Conservation (phyloP, 1,140 invertebrate species). For the Cydia strobilella region DNA sequence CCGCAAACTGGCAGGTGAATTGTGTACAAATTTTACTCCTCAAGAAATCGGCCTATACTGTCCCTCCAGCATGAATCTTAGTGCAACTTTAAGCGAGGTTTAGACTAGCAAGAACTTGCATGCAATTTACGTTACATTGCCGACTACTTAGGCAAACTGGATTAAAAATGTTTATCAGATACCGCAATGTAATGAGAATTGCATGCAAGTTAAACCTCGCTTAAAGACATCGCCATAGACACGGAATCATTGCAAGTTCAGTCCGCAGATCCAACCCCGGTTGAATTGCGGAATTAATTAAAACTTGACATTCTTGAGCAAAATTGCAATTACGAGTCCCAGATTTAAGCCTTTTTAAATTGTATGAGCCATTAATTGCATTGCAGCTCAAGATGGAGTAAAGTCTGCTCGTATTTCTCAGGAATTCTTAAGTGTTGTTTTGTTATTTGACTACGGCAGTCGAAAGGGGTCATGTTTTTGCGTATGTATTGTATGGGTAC, state of each 20-base stretch:
- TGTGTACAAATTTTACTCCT: no score
- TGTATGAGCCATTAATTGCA: slow-evolving; percentile 6
- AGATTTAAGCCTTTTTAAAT: slow-evolving; percentile 19
- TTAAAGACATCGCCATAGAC: not conserved
- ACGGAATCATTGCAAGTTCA: not conserved
- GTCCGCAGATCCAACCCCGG: not conserved
- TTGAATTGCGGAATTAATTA: slow-evolving; percentile 23
- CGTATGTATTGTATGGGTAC: no score
- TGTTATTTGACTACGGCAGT: not conserved
- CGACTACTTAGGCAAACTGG: no score
- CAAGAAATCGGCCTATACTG: no score
- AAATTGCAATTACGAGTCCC: not conserved
- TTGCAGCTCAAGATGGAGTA: slow-evolving; percentile 1
- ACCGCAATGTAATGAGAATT: no score
- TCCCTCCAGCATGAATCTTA: no score
- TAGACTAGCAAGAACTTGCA: no score
- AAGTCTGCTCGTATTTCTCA: not conserved
- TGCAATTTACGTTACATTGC: no score
- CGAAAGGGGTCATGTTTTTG: not conserved
- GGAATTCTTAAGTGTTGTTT: not conserved
- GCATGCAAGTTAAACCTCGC: no score
- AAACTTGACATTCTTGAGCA: not conserved
- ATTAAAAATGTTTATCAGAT: no score
- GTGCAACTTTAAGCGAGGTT: not conserved
- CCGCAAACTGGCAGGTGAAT: no score